phyloP scores from a whole-genome alignment of 1,140 invertebrate genomes.

The Rhynchophorus ferrugineus region DNA sequence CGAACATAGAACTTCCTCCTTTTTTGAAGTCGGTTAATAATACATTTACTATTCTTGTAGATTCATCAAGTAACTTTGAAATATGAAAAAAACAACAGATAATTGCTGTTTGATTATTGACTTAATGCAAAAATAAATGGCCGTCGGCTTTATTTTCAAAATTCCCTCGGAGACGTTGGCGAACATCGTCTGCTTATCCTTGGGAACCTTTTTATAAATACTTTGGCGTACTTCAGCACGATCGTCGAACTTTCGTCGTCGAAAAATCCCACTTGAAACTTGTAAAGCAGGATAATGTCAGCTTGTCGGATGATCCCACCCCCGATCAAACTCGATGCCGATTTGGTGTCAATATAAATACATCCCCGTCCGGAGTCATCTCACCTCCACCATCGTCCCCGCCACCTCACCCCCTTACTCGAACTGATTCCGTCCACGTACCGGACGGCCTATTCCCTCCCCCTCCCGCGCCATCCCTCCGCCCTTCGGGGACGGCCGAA shows the following conservation, averaged over 20 bases:
- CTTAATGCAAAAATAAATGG: too few species aligned
- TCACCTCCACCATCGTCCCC: not conserved
- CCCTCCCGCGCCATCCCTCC: too few species aligned
- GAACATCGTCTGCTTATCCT: too few species aligned
- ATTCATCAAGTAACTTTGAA: too few species aligned
- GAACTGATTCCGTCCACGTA: not conserved
- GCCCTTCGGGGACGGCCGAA: not conserved
- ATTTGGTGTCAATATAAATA: not conserved
- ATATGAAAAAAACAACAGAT: too few species aligned
- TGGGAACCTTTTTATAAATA: too few species aligned
- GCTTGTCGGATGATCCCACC: not conserved
- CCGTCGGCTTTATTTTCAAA: too few species aligned
- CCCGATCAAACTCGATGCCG: not conserved
- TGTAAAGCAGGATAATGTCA: not conserved
- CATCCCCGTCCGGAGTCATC: not conserved
- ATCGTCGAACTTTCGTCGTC: too few species aligned
- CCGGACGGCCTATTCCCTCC: not conserved
- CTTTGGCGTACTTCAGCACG: too few species aligned
- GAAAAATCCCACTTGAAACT: too few species aligned
- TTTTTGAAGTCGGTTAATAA: not conserved
- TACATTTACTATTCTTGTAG: not conserved
- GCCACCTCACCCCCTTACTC: not conserved
- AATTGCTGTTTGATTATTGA: too few species aligned
- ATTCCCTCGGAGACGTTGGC: too few species aligned
- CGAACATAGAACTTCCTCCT: not conserved